Conservation (phyloP, 2,888 invertebrate genomes). For the Tinea semifulvella region DNA sequence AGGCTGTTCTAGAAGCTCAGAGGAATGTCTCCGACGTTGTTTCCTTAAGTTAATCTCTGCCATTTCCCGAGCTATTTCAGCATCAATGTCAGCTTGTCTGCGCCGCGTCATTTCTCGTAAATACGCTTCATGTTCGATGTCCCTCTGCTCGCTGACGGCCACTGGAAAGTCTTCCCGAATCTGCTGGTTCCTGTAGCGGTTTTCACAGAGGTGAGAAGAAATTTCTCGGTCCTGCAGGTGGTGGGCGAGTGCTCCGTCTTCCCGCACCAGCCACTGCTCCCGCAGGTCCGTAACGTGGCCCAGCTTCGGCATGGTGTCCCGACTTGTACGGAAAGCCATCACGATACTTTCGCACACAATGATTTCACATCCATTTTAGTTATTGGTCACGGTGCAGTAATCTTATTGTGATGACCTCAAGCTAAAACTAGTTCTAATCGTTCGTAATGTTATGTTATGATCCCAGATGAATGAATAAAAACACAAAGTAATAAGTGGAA, state of each 20-base stretch:
- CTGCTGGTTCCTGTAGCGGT: conserved; percentile 55
- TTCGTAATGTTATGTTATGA: too few relatives aligned
- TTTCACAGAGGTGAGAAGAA: conserved; percentile 55
- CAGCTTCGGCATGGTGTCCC: conserved; percentile 57
- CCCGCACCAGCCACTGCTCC: conserved; percentile 57
- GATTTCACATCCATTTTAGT: background rate
- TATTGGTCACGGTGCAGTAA: conserved; percentile 1
- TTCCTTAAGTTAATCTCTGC: conserved; percentile 54
- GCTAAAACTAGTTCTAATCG: conserved; percentile 1
- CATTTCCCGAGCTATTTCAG: conserved; percentile 56
- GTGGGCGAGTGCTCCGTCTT: conserved; percentile 57
- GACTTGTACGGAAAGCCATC: conserved; percentile 51
- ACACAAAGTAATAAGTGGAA: conserved; percentile 6
- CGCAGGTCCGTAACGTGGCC: conserved; percentile 57
- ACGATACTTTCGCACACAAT: conserved; percentile 6
- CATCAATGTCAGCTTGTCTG: conserved; percentile 55
- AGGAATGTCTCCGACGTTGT: conserved; percentile 38
- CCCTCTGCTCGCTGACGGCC: conserved; percentile 51
- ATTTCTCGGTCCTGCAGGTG: conserved; percentile 59
- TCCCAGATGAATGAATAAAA: conserved; percentile 3
- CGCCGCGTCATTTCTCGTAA: conserved; percentile 42
- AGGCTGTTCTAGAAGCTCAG: conserved; percentile 38
- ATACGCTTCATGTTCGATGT: conserved; percentile 47
- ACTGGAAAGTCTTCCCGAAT: conserved; percentile 60
- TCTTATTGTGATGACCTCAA: background rate